phyloP scores from a whole-genome alignment of 2,888 invertebrate species.

The Oscheius sp. region DNA sequence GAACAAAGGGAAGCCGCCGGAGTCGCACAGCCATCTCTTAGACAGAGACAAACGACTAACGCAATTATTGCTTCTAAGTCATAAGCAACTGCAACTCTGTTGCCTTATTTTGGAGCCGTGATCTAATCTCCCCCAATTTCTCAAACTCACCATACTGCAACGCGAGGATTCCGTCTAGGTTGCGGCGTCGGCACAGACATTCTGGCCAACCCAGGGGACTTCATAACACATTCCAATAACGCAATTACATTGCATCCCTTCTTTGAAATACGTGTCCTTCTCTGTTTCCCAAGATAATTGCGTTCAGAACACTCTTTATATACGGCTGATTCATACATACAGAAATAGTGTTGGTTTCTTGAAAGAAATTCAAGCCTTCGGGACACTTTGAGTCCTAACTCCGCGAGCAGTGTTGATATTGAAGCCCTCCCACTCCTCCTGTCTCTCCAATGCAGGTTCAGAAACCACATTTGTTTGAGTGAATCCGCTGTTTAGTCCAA shows the following conservation, averaged over 20 bases:
- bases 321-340: constrained; percentile 5
- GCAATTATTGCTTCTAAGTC: constrained; percentile 22
- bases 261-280: constrained; percentile 4
- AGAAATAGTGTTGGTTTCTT: neutral
- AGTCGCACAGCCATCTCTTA: constrained; percentile 22
- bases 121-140: neutral
- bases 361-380: neutral
- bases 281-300: neutral
- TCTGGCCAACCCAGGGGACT: constrained; percentile 31
- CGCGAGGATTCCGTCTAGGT: constrained; percentile 4
- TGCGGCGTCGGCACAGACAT: constrained; percentile 14
- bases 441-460: too few species aligned
- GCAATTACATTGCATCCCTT: constrained; percentile 32
- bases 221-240: constrained; percentile 35
- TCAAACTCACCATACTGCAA: constrained; percentile 27
- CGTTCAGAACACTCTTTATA: constrained; percentile 2
- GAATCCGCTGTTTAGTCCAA: too few species aligned
- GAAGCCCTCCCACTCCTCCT: too few species aligned
- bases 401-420: constrained; percentile 10
- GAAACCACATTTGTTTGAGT: too few species aligned
- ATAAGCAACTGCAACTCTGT: neutral
- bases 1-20: constrained; percentile 23
- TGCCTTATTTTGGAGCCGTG: neutral
- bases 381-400: neutral
- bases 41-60: constrained; percentile 24